Conservation (phyloP, 2,797 vertebrate species). For the Epinephelus coioides region DNA sequence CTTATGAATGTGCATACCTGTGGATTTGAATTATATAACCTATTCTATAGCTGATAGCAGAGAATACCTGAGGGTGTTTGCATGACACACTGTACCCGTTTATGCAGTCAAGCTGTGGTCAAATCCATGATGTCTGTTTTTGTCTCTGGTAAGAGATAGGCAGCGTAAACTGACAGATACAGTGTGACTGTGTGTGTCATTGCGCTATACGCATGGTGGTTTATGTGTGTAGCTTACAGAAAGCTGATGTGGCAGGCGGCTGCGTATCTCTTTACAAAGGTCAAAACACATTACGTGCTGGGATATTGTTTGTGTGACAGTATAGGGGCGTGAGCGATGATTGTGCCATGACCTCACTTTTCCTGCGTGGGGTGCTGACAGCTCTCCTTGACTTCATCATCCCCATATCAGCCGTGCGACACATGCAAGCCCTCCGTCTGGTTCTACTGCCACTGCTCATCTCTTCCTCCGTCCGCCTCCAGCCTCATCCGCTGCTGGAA, state of each 20-base stretch:
- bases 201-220: background rate
- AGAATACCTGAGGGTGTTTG: conserved; percentile 5
- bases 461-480: conserved; percentile 44
- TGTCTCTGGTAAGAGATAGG: conserved; percentile 22
- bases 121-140: conserved; percentile 9
- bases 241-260: conserved; percentile 45
- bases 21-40: conserved; percentile 25
- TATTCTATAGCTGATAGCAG: background rate
- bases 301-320: conserved; percentile 25
- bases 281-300: conserved; percentile 13
- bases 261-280: conserved; percentile 34
- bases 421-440: conserved; percentile 41
- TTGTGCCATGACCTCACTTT: conserved; percentile 60
- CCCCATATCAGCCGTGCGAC: conserved; percentile 39
- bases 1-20: background rate
- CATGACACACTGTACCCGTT: conserved; percentile 10
- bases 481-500: conserved; percentile 31
- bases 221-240: conserved; percentile 34
- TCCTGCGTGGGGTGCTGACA: conserved; percentile 52
- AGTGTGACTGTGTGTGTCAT: conserved; percentile 15
- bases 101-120: background rate
- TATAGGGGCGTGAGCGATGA: conserved; percentile 3
- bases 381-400: conserved; percentile 35
- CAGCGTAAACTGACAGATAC: background rate
- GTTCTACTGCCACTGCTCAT: conserved; percentile 22